A percentile compares a stretch with the other conserved stretches of the same genome.
These are phyloP conservation scores for Bruchidius siliquastri DNA, from an alignment of 2,888 invertebrate species.

Conservation along the genomic window DNA sequence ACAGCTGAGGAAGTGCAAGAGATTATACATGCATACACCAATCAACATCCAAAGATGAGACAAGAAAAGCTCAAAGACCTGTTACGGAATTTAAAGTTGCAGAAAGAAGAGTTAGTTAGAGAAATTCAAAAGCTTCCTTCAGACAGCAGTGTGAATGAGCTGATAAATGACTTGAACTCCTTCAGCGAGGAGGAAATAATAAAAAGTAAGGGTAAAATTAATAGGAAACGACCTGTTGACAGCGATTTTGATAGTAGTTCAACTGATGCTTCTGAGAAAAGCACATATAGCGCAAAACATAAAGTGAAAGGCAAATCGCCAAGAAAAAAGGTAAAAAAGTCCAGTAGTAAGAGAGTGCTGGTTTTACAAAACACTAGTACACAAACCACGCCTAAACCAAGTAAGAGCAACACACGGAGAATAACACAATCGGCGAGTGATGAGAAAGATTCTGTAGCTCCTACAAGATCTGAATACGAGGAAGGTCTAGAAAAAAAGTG, in stretches of 20 bases:
- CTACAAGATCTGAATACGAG: neutral
- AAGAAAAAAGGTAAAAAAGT: slow-evolving; percentile 21
- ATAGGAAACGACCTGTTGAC: slow-evolving; percentile 15
- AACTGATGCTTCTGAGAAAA: neutral
- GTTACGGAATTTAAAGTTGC: slow-evolving; percentile 39
- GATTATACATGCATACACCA: slow-evolving; percentile 27
- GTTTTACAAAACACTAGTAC: slow-evolving; percentile 42
- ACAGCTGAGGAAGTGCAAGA: slow-evolving; percentile 31
- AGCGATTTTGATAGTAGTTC: slow-evolving; percentile 12
- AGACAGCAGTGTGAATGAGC: slow-evolving; percentile 30
- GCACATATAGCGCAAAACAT: neutral
- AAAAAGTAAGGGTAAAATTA: slow-evolving; percentile 12
- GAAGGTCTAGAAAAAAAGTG: slow-evolving; percentile 6
- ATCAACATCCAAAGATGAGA: slow-evolving; percentile 25
- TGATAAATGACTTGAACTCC: slow-evolving; percentile 28
- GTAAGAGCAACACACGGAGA: slow-evolving; percentile 3
- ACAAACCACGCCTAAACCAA: slow-evolving; percentile 39
- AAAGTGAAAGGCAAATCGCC: slow-evolving; percentile 12
- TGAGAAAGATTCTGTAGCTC: neutral
- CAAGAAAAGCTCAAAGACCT: slow-evolving; percentile 37
- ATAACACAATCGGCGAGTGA: neutral
- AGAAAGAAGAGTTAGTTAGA: slow-evolving; percentile 40
- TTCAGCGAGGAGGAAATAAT: slow-evolving; percentile 18
- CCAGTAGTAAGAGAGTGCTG: slow-evolving; percentile 19
- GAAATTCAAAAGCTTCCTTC: slow-evolving; percentile 38